Percentiles rank a stretch among this genome's conserved stretches.
phyloP scores from a whole-genome alignment of 2,888 invertebrate species.

The Coremacera marginata region DNA sequence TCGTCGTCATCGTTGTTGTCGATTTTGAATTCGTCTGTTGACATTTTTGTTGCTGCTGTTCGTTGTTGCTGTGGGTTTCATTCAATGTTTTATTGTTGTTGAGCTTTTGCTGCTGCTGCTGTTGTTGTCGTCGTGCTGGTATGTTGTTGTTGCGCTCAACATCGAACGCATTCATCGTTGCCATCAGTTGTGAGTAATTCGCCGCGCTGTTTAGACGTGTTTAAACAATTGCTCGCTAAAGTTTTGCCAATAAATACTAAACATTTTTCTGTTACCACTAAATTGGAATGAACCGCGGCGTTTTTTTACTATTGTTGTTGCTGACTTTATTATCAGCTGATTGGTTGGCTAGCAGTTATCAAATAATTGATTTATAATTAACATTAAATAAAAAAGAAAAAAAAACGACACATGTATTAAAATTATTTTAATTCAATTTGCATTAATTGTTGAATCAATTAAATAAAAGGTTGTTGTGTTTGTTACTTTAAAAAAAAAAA shows the following conservation, averaged over 20 bases:
- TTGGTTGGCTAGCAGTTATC: slow-evolving; percentile 35
- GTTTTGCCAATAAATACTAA: background rate
- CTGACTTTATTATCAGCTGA: slow-evolving; percentile 22
- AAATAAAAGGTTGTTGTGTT: background rate
- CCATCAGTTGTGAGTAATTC: slow-evolving; percentile 62
- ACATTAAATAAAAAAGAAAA: slow-evolving; percentile 41
- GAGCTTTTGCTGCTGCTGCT: slow-evolving; percentile 4
- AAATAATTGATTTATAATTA: slow-evolving; percentile 41
- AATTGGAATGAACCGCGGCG: slow-evolving; percentile 20
- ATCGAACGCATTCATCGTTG: slow-evolving; percentile 34
- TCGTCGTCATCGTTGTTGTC: slow-evolving; percentile 23
- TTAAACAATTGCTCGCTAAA: slow-evolving; percentile 23
- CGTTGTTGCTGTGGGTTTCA: slow-evolving; percentile 8
- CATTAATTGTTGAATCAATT: slow-evolving; percentile 1
- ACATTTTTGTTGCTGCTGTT: slow-evolving; percentile 35
- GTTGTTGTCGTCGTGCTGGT: slow-evolving; percentile 32
- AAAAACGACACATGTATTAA: background rate
- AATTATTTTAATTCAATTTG: slow-evolving; percentile 8
- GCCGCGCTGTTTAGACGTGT: slow-evolving; percentile 61
- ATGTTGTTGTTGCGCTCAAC: slow-evolving; percentile 37
- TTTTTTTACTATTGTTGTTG: slow-evolving; percentile 25
- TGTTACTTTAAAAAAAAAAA: background rate
- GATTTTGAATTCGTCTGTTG: slow-evolving; percentile 40
- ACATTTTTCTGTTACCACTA: background rate
- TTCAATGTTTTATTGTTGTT: slow-evolving; percentile 13